phyloP scores from a whole-genome alignment of 2,797 vertebrate genomes.

The Molothrus ater region DNA sequence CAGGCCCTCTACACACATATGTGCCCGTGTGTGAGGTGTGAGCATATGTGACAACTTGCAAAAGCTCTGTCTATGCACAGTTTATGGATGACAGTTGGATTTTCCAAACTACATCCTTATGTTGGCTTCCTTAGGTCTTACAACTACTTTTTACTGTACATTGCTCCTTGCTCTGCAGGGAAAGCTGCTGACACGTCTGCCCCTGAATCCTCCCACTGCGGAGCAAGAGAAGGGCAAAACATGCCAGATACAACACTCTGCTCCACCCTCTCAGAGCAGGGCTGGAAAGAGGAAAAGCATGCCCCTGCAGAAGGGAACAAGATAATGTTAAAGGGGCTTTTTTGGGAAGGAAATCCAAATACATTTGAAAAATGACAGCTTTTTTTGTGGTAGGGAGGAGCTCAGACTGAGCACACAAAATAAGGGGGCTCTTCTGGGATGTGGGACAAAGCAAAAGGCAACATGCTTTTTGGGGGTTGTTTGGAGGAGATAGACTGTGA shows the following conservation, averaged over 20 bases:
- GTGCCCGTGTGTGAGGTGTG: neutral
- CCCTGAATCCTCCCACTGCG: neutral
- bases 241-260: neutral
- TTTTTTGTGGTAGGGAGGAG: neutral
- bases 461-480: rapidly evolving
- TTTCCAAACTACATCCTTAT: neutral
- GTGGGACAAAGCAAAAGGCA: neutral
- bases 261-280: neutral
- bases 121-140: neutral
- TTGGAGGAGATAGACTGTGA: neutral
- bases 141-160: neutral
- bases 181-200: neutral
- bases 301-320: neutral
- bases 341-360: neutral
- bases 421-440: neutral
- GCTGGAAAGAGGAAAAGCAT: neutral
- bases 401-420: rapidly evolving
- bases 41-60: constrained; percentile 4
- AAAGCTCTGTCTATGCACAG: constrained; percentile 2
- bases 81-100: constrained; percentile 8
- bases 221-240: neutral
- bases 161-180: neutral
- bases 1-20: neutral
- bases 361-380: neutral
- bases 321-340: neutral